phyloP scores from a whole-genome alignment of 2,113 vertebrate species.

The Oplegnathus fasciatus region DNA sequence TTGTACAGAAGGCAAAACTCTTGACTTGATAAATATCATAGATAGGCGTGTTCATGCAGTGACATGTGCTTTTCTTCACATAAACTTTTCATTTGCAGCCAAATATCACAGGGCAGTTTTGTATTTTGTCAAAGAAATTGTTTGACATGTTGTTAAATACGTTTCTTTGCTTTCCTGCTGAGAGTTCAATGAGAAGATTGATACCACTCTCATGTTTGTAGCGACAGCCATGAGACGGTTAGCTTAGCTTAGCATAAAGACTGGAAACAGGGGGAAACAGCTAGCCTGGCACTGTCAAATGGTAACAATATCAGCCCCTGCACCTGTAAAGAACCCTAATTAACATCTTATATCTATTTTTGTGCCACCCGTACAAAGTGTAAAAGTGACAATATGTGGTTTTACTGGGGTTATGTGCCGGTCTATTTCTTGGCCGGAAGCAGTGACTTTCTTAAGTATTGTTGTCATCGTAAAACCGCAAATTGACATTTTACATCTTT shows the following conservation, averaged over 20 bases:
- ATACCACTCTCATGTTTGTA: neutral
- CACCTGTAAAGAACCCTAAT: neutral
- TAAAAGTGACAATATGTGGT: neutral
- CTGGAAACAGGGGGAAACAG: neutral
- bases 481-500: neutral
- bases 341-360: neutral
- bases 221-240: neutral
- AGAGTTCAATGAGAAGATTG: neutral
- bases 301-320: neutral
- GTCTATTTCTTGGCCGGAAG: neutral
- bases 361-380: neutral
- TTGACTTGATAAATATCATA: conserved; percentile 7
- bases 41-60: conserved; percentile 5
- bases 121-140: neutral
- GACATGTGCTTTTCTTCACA: conserved; percentile 4
- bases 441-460: neutral
- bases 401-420: neutral
- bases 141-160: neutral
- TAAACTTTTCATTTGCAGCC: conserved; percentile 18
- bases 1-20: conserved; percentile 14
- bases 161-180: neutral
- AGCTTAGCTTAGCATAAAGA: conserved; percentile 16
- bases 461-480: neutral
- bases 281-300: neutral
- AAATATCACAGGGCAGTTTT: conserved; percentile 26